Conservation (phyloP, 2,797 vertebrate species). For the Babyrousa celebensis region DNA sequence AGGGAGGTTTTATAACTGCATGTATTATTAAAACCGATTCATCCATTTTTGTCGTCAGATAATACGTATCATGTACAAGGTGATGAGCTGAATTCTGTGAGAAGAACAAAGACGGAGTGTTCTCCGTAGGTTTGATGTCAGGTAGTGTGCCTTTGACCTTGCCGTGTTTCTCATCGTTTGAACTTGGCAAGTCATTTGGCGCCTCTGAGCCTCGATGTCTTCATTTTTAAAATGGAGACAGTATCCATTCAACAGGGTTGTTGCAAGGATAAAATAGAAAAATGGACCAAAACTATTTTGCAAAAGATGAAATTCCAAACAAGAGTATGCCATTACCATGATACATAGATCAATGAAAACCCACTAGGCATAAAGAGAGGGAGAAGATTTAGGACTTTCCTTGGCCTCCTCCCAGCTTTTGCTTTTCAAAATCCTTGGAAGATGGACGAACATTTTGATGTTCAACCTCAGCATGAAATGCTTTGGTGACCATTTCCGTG, state of each 20-base stretch:
- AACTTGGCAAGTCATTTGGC: background rate
- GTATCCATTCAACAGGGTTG: background rate
- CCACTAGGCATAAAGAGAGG: background rate
- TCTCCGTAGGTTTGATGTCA: background rate
- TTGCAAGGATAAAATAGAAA: constrained; percentile 40
- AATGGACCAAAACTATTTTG: background rate
- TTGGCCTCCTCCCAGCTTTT: background rate
- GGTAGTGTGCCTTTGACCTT: background rate
- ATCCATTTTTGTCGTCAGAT: constrained; percentile 9
- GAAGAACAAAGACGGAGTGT: background rate
- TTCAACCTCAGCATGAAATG: background rate
- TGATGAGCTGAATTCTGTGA: background rate
- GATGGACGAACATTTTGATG: background rate
- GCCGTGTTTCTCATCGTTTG: background rate
- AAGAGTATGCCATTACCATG: background rate
- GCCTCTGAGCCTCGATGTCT: background rate
- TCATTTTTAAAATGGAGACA: constrained; percentile 30
- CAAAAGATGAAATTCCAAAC: constrained; percentile 39
- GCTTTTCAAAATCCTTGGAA: background rate
- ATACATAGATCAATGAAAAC: background rate
- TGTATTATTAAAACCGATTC: background rate
- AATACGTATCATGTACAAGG: background rate
- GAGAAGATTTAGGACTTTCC: background rate
- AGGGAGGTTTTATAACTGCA: background rate
- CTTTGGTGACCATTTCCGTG: background rate